Percentiles rank a stretch among this genome's conserved stretches.
phyloP scores from a whole-genome alignment of 1,140 invertebrate genomes.

The Saccostrea cuccullata region DNA sequence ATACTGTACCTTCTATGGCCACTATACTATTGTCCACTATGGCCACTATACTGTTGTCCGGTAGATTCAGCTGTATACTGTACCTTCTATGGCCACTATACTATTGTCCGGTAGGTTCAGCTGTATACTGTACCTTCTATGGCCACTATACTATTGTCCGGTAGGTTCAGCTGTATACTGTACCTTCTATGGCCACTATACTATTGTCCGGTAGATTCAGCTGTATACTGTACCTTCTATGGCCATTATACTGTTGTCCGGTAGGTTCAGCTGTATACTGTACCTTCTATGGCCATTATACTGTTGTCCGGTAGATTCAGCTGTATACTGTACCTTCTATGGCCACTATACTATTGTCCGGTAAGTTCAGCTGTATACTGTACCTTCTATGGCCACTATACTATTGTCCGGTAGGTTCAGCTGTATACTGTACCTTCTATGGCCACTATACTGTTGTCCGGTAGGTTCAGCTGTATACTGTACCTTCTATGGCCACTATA shows the following conservation, averaged over 20 bases:
- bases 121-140: conserved; percentile 91
- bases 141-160: conserved; percentile 91
- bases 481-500: conserved; percentile 91
- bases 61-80: conserved; percentile 89
- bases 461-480: conserved; percentile 89
- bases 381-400: conserved; percentile 91
- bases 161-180: conserved; percentile 89
- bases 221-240: conserved; percentile 91
- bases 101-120: conserved; percentile 92
- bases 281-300: conserved; percentile 91
- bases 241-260: conserved; percentile 91
- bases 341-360: conserved; percentile 91
- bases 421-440: conserved; percentile 91
- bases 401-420: conserved; percentile 92
- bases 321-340: conserved; percentile 91
- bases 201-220: conserved; percentile 92
- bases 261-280: conserved; percentile 89
- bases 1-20: conserved; percentile 91
- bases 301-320: conserved; percentile 92
- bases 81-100: conserved; percentile 91
- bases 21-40: too few relatives aligned
- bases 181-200: conserved; percentile 91
- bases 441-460: conserved; percentile 91
- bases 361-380: conserved; percentile 89
- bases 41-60: conserved; percentile 91